Conservation (phyloP, 1,140 invertebrate species). For the Heterodera schachtii region DNA sequence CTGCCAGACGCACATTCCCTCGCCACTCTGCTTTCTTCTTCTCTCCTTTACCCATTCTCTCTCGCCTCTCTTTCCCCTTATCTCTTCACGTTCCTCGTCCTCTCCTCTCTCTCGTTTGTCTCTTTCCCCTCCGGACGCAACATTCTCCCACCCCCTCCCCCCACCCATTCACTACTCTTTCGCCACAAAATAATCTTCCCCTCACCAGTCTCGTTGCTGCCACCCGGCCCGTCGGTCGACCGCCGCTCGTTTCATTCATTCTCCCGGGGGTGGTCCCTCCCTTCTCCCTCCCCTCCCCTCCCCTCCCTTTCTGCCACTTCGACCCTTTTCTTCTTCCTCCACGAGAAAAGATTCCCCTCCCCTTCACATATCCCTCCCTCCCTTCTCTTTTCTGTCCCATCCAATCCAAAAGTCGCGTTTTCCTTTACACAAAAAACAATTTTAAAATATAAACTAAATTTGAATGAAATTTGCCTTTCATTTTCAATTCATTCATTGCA, state of each 20-base stretch:
- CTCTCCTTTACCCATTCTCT: neutral
- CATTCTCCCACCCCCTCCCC: constrained; percentile 4
- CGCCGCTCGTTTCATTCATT: constrained; percentile 4
- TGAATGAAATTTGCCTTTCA: too few species aligned
- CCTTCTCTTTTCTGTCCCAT: neutral
- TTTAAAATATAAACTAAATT: too few species aligned
- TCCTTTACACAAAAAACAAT: neutral
- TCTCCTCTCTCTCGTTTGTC: neutral
- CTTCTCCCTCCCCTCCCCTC: neutral
- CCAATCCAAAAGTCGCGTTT: neutral
- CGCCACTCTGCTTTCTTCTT: neutral
- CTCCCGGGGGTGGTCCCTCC: constrained; percentile 13
- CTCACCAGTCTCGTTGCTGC: neutral
- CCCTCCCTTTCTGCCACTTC: neutral
- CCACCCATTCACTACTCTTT: neutral
- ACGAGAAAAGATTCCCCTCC: constrained; percentile 4
- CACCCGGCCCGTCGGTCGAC: constrained; percentile 14
- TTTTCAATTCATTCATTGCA: too few species aligned
- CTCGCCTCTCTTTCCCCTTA: neutral
- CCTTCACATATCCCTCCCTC: neutral
- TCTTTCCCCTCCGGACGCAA: constrained; percentile 10
- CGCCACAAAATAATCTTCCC: constrained; percentile 14
- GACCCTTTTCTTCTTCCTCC: neutral
- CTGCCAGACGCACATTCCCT: neutral
- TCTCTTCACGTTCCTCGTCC: neutral